Base-by-base conservation (phyloP, 2,797 vertebrate genomes). In the Rhincodon typus region DNA sequence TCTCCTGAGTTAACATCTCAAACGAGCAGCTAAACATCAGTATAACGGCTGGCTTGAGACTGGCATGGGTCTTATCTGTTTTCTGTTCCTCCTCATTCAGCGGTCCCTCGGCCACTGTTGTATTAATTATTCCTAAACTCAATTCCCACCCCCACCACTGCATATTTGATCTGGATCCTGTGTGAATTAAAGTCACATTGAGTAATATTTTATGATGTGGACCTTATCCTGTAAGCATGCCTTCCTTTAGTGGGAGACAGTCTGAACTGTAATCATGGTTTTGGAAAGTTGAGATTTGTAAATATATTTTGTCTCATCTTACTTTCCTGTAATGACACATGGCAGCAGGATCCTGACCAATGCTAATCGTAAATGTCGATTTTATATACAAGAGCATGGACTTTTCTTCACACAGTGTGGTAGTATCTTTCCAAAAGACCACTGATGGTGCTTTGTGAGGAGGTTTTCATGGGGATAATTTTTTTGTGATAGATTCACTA, bases 1-100 rank as follows among this genome's bases (percentile, higher is more conserved):
- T 90, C 87, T 57, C 30, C 34, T 27, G 57, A 30, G 12, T 67
- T 70, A 67, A 94, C 91, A 94, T 69, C 91, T 94, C 91, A 94
- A 38, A 27, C 7, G 67, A 46, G 38, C 91, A 70, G 66, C 91
- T 94, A 66, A 94, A 67, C 67, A 62, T 50, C 57, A 62, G 62
- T 1, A 12, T 38, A 57, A 57, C 53, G 30, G 87, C 53, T 53
- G 50, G 34, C 87, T 90, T 62, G 57, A 90, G 87, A 15, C 50
- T 62, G 13, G 12, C 25, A 46, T 10, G 50, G 17, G 17, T 94
- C 91, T 70, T 25, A 94, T 8, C 62, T 23, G 38, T 38, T 25
- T 25, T 42, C 46, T 94, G n/a, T 42, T 93, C n/a, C 38, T 38
- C 34, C 53, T 90, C 34, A n/a, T 53, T 90, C 82, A 84, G 34